Evolutionary conservation across 2,888 invertebrate species (phyloP).

Genomic region (Cataglyphis rosenhaueri): DNA sequence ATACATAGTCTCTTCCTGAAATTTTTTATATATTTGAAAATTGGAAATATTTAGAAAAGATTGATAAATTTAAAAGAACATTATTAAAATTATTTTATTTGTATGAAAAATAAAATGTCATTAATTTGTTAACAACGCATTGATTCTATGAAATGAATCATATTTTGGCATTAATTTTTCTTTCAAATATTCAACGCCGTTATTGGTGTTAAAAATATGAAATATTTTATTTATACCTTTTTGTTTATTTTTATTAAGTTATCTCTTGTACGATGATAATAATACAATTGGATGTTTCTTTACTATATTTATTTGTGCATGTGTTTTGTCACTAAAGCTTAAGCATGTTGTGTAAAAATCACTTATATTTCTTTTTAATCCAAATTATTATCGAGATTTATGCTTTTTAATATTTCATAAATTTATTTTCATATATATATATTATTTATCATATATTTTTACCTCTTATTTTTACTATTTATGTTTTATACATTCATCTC

Average conservation of each 20-base stretch:
- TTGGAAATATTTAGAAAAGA: not conserved
- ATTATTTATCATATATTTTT: not conserved
- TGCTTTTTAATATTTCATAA: conserved; percentile 35
- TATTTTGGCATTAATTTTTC: conserved; percentile 4
- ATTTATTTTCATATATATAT: not conserved
- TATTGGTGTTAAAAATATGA: conserved; percentile 18
- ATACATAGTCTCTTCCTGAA: not conserved
- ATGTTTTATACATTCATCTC: not conserved
- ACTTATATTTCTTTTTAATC: conserved; percentile 52
- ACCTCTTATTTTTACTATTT: not conserved
- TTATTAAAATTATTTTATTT: conserved; percentile 10
- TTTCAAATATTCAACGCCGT: conserved; percentile 12
- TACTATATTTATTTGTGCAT: conserved; percentile 64
- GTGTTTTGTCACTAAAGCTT: conserved; percentile 63
- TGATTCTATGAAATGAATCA: not conserved
- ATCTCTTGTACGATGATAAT: conserved; percentile 5
- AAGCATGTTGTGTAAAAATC: conserved; percentile 70
- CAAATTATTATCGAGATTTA: conserved; percentile 61
- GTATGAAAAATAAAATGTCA: conserved; percentile 8
- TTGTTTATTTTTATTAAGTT: not conserved
- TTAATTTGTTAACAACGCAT: conserved; percentile 3
- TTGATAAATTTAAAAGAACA: not conserved
- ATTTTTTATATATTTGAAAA: conserved; percentile 1
- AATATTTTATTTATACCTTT: conserved; percentile 8
- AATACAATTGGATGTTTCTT: conserved; percentile 52